Conservation (phyloP, 2,113 vertebrate genomes). For the Bubo bubo region DNA sequence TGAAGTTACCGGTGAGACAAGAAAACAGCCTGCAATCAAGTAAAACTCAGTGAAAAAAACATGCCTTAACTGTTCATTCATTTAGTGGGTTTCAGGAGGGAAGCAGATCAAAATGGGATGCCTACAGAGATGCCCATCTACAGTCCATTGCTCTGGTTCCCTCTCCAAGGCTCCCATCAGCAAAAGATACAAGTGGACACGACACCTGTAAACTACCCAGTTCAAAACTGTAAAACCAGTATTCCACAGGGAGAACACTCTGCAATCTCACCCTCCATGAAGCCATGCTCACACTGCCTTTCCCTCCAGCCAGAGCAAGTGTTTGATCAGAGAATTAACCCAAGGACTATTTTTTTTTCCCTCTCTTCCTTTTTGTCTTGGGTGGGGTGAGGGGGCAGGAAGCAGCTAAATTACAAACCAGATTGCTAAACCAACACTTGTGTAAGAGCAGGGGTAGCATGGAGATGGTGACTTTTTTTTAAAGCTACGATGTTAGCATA, state of each 20-base stretch:
- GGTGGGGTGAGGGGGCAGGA: background rate
- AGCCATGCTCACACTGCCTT: background rate
- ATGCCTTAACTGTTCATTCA: background rate
- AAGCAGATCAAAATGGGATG: background rate
- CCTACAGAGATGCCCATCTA: background rate
- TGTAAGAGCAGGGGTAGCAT: background rate
- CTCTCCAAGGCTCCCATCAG: background rate
- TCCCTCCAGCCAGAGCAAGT: background rate
- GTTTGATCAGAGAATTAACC: background rate
- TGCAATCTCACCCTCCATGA: accelerated
- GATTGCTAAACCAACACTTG: slow-evolving; percentile 10
- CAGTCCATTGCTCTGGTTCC: background rate
- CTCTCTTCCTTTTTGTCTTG: background rate
- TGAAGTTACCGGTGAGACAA: background rate
- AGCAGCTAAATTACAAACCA: background rate
- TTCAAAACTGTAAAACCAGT: accelerated
- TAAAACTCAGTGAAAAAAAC: background rate
- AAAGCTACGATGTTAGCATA: background rate
- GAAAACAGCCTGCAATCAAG: background rate
- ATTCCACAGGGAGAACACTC: accelerated
- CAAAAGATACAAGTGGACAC: too few relatives aligned
- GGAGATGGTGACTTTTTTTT: background rate
- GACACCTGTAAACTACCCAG: background rate
- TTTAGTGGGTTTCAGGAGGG: background rate
- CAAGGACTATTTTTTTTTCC: background rate